Conservation (phyloP, 2,113 vertebrate genomes). For the Scalopus aquaticus region DNA sequence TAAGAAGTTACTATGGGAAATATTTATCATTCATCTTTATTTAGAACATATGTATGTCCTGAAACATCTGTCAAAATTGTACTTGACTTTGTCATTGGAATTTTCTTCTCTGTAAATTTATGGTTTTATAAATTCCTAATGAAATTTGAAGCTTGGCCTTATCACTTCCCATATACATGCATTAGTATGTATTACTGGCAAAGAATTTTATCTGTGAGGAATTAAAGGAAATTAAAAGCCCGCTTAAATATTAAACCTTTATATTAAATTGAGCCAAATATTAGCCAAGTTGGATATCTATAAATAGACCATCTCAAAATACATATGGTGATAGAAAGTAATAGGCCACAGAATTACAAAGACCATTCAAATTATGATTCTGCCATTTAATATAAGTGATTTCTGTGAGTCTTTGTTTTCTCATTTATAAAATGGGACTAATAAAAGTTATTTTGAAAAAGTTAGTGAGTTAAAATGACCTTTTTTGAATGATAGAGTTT, state of each 20-base stretch:
- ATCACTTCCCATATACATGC: slow-evolving; percentile 42
- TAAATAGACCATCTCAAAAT: slow-evolving; percentile 1
- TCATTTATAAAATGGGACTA: background rate
- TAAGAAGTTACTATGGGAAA: slow-evolving; percentile 62
- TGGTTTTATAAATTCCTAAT: slow-evolving; percentile 25
- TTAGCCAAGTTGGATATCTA: background rate
- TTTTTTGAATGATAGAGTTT: background rate
- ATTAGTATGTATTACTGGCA: slow-evolving; percentile 58
- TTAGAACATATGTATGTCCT: slow-evolving; percentile 72
- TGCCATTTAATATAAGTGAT: background rate
- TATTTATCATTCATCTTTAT: slow-evolving; percentile 71
- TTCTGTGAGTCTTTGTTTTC: slow-evolving; percentile 38
- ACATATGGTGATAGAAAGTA: slow-evolving; percentile 1
- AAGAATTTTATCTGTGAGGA: slow-evolving; percentile 19
- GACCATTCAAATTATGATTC: slow-evolving; percentile 38
- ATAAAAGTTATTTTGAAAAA: slow-evolving; percentile 22
- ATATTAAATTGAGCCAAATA: slow-evolving; percentile 30
- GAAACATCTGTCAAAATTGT: slow-evolving; percentile 52
- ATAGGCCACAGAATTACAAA: background rate
- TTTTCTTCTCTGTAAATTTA: slow-evolving; percentile 63
- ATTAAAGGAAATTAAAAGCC: slow-evolving; percentile 33
- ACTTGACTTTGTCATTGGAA: slow-evolving; percentile 59
- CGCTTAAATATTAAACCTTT: background rate
- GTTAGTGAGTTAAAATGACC: slow-evolving; percentile 19
- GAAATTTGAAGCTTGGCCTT: slow-evolving; percentile 51